phyloP scores from a whole-genome alignment of 2,113 vertebrate species.

The Arizona elegans region DNA sequence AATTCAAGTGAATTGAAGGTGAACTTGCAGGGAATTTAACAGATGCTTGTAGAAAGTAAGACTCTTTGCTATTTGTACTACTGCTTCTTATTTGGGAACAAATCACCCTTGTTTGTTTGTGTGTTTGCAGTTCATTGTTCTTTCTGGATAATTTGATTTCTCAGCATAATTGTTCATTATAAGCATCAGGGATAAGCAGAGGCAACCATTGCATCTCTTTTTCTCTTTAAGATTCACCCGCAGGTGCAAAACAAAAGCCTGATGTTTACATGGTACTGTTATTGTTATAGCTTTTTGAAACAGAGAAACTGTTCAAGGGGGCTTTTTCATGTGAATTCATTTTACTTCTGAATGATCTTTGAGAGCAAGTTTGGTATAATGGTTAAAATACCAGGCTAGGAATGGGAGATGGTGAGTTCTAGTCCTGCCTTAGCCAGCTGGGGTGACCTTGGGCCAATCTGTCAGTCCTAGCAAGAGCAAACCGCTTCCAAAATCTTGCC shows the following conservation, averaged over 20 bases:
- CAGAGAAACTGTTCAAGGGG: neutral
- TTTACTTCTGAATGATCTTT: conserved; percentile 24
- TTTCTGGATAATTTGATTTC: conserved; percentile 37
- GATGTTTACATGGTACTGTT: neutral
- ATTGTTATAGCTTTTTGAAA: conserved; percentile 10
- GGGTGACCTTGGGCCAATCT: neutral
- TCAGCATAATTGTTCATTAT: conserved; percentile 16
- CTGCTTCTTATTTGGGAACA: neutral
- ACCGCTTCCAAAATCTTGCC: neutral
- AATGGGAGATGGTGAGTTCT: neutral
- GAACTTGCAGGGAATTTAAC: conserved; percentile 33
- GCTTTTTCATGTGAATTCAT: conserved; percentile 27
- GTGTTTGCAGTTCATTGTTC: neutral
- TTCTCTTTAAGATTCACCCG: neutral
- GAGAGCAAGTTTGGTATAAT: neutral
- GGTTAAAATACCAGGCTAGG: neutral
- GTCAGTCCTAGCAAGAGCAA: neutral
- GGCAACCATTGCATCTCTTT: neutral
- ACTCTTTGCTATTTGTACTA: neutral
- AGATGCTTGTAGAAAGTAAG: neutral
- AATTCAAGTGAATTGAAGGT: conserved; percentile 28
- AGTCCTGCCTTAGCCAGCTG: neutral
- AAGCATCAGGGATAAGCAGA: neutral
- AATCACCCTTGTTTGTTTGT: neutral
- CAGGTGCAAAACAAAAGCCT: neutral